These are phyloP conservation scores for Celastrina argiolus DNA, from an alignment of 2,888 invertebrate species.

Conservation along the genomic window DNA sequence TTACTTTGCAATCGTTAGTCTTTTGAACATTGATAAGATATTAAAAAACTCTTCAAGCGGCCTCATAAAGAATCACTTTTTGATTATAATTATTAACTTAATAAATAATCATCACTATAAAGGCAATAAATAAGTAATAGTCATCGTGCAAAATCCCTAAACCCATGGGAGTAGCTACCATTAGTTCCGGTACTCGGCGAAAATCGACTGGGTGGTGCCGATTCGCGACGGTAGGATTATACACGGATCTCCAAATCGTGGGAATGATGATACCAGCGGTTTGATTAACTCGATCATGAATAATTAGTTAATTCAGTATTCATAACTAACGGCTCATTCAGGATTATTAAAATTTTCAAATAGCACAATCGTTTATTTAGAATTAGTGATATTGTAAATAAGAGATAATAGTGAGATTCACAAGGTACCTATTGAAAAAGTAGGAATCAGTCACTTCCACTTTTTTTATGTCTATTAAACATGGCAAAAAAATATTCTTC, in stretches of 20 bases:
- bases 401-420: too few species aligned
- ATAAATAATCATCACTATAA: neutral
- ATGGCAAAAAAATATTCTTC: too few species aligned
- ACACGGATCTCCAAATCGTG: constrained; percentile 42
- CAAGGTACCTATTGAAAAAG: too few species aligned
- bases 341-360: too few species aligned
- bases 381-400: too few species aligned
- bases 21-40: neutral
- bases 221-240: constrained; percentile 40
- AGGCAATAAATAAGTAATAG: constrained; percentile 1
- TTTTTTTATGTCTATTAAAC: too few species aligned
- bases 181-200: constrained; percentile 50
- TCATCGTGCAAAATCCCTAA: constrained; percentile 25
- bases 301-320: neutral
- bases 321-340: too few species aligned
- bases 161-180: constrained; percentile 56
- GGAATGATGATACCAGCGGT: constrained; percentile 35
- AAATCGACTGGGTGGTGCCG: constrained; percentile 52
- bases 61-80: too few species aligned
- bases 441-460: too few species aligned
- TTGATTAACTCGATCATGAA: neutral
- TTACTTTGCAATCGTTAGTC: too few species aligned
- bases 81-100: neutral
- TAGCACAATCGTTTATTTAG: too few species aligned
- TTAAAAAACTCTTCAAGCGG: too few species aligned